Conservation (phyloP, 2,113 vertebrate species). For the Setophaga petechia region DNA sequence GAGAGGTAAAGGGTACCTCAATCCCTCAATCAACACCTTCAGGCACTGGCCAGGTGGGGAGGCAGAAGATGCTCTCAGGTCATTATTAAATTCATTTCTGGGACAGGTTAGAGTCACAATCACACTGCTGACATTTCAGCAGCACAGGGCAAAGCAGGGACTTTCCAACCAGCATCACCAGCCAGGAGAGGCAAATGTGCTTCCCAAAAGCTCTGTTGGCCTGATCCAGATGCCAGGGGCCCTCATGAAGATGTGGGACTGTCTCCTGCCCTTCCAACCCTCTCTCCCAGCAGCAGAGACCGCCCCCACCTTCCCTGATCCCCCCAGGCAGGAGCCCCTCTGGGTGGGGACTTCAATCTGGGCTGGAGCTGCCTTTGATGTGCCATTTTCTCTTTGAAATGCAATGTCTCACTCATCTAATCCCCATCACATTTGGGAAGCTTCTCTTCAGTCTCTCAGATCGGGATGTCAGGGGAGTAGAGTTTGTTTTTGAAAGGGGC, state of each 20-base stretch:
- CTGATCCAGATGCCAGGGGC: background rate
- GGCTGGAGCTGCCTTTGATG: constrained; percentile 21
- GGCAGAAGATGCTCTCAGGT: background rate
- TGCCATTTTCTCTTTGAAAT: constrained; percentile 58
- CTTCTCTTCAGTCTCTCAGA: constrained; percentile 20
- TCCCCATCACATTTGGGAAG: constrained; percentile 44
- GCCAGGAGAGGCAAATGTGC: fast-evolving
- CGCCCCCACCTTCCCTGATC: background rate
- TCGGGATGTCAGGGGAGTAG: background rate
- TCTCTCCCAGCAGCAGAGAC: background rate
- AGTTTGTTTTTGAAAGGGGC: constrained; percentile 24
- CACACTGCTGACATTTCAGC: background rate
- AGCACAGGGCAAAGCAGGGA: background rate
- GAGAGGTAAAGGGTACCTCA: background rate
- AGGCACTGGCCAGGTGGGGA: background rate
- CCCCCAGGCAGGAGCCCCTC: constrained; percentile 39
- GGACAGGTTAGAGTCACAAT: background rate
- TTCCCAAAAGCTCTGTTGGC: background rate
- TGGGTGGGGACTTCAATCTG: constrained; percentile 23
- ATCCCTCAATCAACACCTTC: background rate
- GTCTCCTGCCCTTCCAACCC: background rate
- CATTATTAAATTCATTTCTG: background rate
- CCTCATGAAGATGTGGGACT: background rate
- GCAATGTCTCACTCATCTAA: constrained; percentile 37
- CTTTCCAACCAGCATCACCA: background rate